Conservation (phyloP, 2,888 invertebrate genomes). For the Terebella lapidaria region DNA sequence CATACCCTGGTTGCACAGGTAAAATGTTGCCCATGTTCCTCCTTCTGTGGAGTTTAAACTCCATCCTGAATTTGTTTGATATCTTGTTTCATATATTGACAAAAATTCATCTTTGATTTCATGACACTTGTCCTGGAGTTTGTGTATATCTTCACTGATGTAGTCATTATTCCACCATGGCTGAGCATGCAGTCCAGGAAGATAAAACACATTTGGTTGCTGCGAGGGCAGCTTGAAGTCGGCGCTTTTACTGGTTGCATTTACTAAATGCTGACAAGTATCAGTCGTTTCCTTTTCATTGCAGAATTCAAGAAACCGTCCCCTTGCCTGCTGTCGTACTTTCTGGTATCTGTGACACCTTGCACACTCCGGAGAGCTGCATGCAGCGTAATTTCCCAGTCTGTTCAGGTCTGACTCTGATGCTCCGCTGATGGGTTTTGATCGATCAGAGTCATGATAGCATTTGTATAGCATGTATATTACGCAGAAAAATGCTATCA, state of each 20-base stretch:
- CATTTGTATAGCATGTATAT: too few species aligned
- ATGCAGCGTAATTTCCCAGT: too few species aligned
- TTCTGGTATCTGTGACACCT: too few species aligned
- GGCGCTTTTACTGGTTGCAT: neutral
- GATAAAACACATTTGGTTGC: conserved; percentile 16
- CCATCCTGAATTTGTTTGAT: conserved; percentile 6
- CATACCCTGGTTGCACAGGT: conserved; percentile 41
- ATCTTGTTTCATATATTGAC: neutral
- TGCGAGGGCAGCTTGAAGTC: conserved; percentile 4
- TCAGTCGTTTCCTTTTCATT: too few species aligned
- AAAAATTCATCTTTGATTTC: conserved; percentile 9
- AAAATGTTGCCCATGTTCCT: conserved; percentile 14
- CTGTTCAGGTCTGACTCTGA: too few species aligned
- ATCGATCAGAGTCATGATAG: too few species aligned
- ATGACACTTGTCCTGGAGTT: conserved; percentile 3
- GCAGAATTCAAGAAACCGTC: too few species aligned
- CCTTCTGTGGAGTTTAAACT: conserved; percentile 8
- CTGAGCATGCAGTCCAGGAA: conserved; percentile 7
- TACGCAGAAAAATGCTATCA: too few species aligned
- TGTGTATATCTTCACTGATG: neutral
- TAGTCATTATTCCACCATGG: conserved; percentile 13
- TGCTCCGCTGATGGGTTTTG: too few species aligned
- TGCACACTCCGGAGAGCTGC: too few species aligned
- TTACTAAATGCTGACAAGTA: too few species aligned
- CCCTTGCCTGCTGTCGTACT: too few species aligned